Base-by-base conservation (phyloP, 1,140 invertebrate genomes). In the Homarus americanus region DNA sequence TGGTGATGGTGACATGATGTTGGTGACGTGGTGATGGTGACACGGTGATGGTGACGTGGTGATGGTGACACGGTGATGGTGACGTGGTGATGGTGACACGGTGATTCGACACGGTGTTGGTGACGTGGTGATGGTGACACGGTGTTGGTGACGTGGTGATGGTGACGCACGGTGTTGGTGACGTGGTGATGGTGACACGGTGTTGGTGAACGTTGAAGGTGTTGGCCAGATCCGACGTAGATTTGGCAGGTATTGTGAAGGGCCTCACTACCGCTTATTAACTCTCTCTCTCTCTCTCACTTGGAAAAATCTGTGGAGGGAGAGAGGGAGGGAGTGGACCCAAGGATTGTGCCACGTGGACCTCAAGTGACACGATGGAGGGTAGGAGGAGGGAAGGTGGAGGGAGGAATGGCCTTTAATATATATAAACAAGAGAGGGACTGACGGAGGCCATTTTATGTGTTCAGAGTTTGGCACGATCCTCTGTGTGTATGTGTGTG, bases 121-220 rank as follows among this genome's bases (percentile, higher is more conserved):
- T 15, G 41, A 53, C 40, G 10, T 12, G 20, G 28, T 28, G 41
- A 41, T 5, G 12, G 75, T 34, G 75, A 24, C 10, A n/a, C 12
- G 3, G 76, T 41, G 78, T 41, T 34, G 41, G 78, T 41, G 78
- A 80, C 9, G 41, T 34, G 41, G 78, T 41, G 78, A 80, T 34
- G 41, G 78, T 41, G 78, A 80, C 36, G n/a, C n/a, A 80, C 36
- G 41, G 78, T 41, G 78, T 41, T 7, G 41, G 78, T 36, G 76
- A 79, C 15, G 38, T 7, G 20, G 24, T 9, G 40, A 4, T 20
- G 34, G 44, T 34, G n/a, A 80, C 9, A 80, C 20, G 49, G 44
- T 49, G 44, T 49, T 49, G 44, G 44, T 49, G 44, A 49, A 10
- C 12, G 12, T 9, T 10, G 44, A 49, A 0, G 17, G 44, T 49